Conservation (phyloP, 2,888 invertebrate species). For the Marasmarcha lunaedactyla region DNA sequence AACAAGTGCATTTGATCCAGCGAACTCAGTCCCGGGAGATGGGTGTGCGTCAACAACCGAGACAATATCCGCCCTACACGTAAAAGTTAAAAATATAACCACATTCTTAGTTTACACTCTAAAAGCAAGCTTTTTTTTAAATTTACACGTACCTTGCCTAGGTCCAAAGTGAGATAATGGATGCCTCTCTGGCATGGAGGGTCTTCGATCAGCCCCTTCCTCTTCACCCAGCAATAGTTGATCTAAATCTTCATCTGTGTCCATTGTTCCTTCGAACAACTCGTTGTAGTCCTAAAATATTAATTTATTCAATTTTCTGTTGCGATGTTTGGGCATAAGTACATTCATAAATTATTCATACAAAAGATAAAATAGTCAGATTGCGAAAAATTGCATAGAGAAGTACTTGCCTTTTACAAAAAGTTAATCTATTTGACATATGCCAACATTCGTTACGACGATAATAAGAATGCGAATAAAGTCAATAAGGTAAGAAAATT, state of each 20-base stretch:
- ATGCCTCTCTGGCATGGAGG: slow-evolving; percentile 79
- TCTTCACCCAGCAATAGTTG: slow-evolving; percentile 82
- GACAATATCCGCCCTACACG: slow-evolving; percentile 80
- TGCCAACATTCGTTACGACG: too few relatives aligned
- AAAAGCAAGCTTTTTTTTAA: too few relatives aligned
- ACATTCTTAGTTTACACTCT: too few relatives aligned
- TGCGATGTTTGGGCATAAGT: background rate
- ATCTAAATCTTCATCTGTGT: slow-evolving; percentile 85
- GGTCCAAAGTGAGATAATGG: slow-evolving; percentile 89
- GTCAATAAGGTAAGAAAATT: slow-evolving; percentile 4
- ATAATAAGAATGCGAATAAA: too few relatives aligned
- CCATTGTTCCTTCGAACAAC: slow-evolving; percentile 85
- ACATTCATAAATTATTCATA: background rate
- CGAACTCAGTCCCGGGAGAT: slow-evolving; percentile 93
- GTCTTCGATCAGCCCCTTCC: slow-evolving; percentile 73
- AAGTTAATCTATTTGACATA: background rate
- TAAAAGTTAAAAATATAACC: slow-evolving; percentile 6
- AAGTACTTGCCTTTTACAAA: background rate
- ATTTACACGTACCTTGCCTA: slow-evolving; percentile 81
- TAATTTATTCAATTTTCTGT: background rate
- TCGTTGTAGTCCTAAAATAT: slow-evolving; percentile 84
- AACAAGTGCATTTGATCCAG: slow-evolving; percentile 99
- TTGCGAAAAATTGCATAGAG: too few relatives aligned
- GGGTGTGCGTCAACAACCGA: slow-evolving; percentile 92
- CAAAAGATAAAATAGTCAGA: background rate